Base-by-base conservation (phyloP, 64 coral and sea anemone species). In the Pachyseris speciosa region DNA sequence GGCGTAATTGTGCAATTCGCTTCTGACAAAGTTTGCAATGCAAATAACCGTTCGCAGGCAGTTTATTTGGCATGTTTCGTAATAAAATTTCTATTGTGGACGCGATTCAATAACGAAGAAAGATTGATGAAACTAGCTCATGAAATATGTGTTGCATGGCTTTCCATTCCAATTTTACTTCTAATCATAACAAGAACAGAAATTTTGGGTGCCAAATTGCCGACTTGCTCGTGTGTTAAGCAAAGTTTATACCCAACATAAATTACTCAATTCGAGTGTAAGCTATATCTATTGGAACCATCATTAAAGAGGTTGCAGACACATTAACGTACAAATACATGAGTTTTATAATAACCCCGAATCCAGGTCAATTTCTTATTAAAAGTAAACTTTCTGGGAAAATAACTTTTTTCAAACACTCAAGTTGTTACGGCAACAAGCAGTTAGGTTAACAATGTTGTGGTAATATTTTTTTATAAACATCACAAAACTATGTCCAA, bases 371-470 rank as follows among this genome's bases (percentile, higher is more conserved):
- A 45, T 4, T 45, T 45, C 4, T 11, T 6, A 11, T 45, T 25
- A 7, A 61, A 9, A 61, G 24, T 25, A 4, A 25, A 27, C 20
- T 61, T 61, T 61, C n/a, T 11, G 26, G 24, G 77, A 25, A 37
- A 63, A 32, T 20, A 37, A 61, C 40, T 38, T 41, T 22, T 57
- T 12, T 63, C 37, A 40, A 61, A 22, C 37, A 16, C 27, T 1
- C 12, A 40, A 26, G 53, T 81, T 61, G 77, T 42, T 41, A 81
- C 40, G 53, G 77, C 2, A 25, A 63, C 77, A 40, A 13, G 29
- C 51, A 81, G 34, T 63, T 63, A 39, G 63, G 77, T 63, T 61
- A 58, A 52, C 30, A 61, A 81, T 81, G 51, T 36, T 29, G 8
- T 30, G 15, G 25, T 15, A n/a, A 76, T 52, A 51, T 38, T 39